Evolutionary conservation across 1,140 invertebrate species (phyloP).

Genomic region (Ladona fulva): DNA sequence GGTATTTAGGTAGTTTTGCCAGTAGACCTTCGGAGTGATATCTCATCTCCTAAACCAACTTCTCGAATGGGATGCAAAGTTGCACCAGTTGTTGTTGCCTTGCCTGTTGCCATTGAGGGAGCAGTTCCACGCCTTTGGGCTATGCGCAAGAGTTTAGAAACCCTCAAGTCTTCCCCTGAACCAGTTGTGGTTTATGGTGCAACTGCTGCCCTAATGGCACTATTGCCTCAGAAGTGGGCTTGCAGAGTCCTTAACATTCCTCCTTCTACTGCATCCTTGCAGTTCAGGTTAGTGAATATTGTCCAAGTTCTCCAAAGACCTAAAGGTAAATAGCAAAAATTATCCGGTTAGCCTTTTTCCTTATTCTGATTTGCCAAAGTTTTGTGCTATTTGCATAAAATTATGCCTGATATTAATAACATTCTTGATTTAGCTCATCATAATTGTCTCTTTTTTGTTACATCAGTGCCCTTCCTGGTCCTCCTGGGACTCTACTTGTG

Average conservation of each 20-base stretch:
- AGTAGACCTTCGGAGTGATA: slow-evolving; percentile 38
- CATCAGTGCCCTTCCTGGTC: slow-evolving; percentile 43
- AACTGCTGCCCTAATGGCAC: slow-evolving; percentile 34
- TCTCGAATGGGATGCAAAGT: slow-evolving; percentile 37
- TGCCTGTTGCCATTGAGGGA: slow-evolving; percentile 46
- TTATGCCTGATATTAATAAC: too few species aligned
- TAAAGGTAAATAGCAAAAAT: too few species aligned
- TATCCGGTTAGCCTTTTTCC: too few species aligned
- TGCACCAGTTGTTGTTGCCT: slow-evolving; percentile 36
- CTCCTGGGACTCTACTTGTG: slow-evolving; percentile 32
- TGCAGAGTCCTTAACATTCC: slow-evolving; percentile 16
- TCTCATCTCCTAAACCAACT: slow-evolving; percentile 25
- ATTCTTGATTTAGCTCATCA: too few species aligned
- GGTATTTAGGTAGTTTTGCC: slow-evolving; percentile 34
- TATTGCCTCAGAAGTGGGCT: slow-evolving; percentile 30
- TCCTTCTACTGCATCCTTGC: not conserved
- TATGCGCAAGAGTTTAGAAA: slow-evolving; percentile 40
- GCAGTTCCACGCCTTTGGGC: slow-evolving; percentile 52
- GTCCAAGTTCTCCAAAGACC: too few species aligned
- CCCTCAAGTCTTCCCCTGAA: slow-evolving; percentile 42
- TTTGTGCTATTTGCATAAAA: too few species aligned
- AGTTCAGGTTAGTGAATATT: not conserved
- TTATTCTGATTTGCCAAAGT: too few species aligned
- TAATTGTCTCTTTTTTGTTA: slow-evolving; percentile 22
- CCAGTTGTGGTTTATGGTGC: slow-evolving; percentile 42